Percentiles rank a stretch among this genome's conserved stretches.
Conservation (phyloP, 2,797 vertebrate species). For the Pelodytes ibericus region DNA sequence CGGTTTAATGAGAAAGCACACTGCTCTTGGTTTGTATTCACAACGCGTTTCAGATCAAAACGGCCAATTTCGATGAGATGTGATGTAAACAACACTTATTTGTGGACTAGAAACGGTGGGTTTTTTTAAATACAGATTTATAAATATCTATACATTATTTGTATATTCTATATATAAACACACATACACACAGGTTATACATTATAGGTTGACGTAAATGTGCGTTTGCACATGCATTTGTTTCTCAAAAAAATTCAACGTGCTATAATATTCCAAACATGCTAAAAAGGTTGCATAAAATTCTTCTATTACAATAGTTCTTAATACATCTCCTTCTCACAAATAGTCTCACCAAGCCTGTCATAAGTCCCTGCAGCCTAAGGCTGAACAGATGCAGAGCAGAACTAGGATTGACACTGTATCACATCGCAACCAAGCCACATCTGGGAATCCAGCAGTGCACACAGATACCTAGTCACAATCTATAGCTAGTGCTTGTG, state of each 20-base stretch:
- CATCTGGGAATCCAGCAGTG: conserved; percentile 37
- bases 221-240: not conserved
- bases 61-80: not conserved
- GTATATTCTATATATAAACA: not conserved
- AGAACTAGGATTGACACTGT: conserved; percentile 28
- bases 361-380: conserved; percentile 35
- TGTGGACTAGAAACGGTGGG: no score
- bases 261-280: not conserved
- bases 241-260: no score
- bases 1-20: not conserved
- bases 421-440: conserved; percentile 35
- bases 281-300: not conserved
- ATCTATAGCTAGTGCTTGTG: not conserved
- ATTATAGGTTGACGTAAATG: no score
- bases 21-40: not conserved
- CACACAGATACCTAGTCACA: conserved; percentile 5
- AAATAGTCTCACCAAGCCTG: conserved; percentile 8
- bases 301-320: conserved; percentile 3
- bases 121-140: no score
- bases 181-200: not conserved
- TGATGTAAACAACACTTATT: not conserved
- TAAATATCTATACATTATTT: no score
- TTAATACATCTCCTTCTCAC: not conserved
- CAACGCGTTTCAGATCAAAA: not conserved
- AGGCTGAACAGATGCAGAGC: conserved; percentile 40